These are phyloP conservation scores for Ruditapes philippinarum DNA, from an alignment of 1,140 invertebrate genomes.

Conservation along the genomic window DNA sequence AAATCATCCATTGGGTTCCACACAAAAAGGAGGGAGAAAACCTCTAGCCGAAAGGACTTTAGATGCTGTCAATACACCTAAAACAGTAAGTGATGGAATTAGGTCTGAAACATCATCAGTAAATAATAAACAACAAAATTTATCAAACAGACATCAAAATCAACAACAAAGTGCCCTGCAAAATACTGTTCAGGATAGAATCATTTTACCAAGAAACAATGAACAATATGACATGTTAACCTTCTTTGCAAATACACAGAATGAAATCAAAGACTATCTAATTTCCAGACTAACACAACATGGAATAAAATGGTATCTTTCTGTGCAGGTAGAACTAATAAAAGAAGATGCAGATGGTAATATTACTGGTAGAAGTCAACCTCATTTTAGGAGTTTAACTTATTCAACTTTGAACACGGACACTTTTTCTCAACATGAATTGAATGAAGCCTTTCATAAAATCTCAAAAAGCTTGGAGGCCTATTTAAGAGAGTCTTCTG, in stretches of 20 bases:
- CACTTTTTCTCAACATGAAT: neutral
- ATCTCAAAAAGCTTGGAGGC: neutral
- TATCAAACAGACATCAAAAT: neutral
- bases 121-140: neutral
- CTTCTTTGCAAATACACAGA: neutral
- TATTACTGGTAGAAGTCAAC: neutral
- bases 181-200: neutral
- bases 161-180: neutral
- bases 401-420: neutral
- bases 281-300: neutral
- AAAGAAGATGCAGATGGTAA: neutral
- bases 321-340: slow-evolving; percentile 24
- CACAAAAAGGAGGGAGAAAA: neutral
- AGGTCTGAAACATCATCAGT: neutral
- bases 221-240: slow-evolving; percentile 16
- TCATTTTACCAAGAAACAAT: neutral
- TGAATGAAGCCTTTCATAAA: slow-evolving; percentile 26
- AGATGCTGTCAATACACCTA: neutral
- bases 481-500: neutral
- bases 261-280: neutral
- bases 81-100: neutral
- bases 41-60: neutral
- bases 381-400: slow-evolving; percentile 21
- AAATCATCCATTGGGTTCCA: neutral
- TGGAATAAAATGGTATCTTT: slow-evolving; percentile 9